Percentiles rank a stretch among this genome's conserved stretches.
phyloP scores from a whole-genome alignment of 1,140 invertebrate genomes.

The Orius laevigatus region DNA sequence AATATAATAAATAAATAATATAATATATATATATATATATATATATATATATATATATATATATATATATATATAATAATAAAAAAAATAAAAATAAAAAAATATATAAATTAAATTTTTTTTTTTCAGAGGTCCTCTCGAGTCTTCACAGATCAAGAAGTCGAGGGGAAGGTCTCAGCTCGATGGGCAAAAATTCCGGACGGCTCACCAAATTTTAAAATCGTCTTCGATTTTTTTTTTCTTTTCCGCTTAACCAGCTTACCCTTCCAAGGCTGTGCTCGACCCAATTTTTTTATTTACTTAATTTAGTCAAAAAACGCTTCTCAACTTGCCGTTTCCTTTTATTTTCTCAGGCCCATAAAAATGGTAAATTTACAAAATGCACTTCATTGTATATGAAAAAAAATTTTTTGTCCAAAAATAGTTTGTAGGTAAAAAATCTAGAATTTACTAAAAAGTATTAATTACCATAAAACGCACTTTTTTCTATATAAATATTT shows the following conservation, averaged over 20 bases:
- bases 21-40: neutral
- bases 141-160: slow-evolving; percentile 42
- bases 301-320: neutral
- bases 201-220: slow-evolving; percentile 23
- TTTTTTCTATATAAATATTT: no score
- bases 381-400: neutral
- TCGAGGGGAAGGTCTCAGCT: slow-evolving; percentile 48
- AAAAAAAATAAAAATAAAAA: neutral
- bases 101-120: neutral
- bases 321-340: neutral
- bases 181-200: slow-evolving; percentile 32
- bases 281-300: neutral
- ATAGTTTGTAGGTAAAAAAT: no score
- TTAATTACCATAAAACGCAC: no score
- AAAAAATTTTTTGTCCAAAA: no score
- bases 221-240: neutral
- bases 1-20: neutral
- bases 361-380: neutral
- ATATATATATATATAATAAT: neutral
- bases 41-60: neutral
- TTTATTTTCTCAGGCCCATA: neutral
- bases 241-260: neutral
- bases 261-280: slow-evolving; percentile 7
- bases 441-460: no score
- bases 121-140: slow-evolving; percentile 32